Evolutionary conservation across 2,888 invertebrate genomes (phyloP).

Genomic region (Eristalinus sepulchralis): DNA sequence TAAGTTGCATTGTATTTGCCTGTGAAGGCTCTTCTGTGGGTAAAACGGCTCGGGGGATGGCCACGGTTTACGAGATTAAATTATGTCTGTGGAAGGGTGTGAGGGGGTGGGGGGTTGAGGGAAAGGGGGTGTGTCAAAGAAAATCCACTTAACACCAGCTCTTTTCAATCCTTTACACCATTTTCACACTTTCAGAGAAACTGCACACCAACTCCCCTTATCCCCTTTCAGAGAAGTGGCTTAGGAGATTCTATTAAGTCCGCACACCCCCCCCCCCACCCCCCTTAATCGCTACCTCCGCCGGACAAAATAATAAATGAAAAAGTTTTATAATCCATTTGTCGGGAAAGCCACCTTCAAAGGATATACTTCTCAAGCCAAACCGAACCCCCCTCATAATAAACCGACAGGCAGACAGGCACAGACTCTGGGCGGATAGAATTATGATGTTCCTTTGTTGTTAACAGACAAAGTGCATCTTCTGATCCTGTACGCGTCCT

Average conservation of each 20-base stretch:
- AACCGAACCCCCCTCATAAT: background rate
- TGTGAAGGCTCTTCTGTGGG: background rate
- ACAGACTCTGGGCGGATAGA: background rate
- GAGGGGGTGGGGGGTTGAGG: too few species aligned
- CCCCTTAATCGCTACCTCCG: conserved; percentile 7
- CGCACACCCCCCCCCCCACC: background rate
- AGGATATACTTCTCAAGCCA: conserved; percentile 14
- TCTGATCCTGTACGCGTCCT: background rate
- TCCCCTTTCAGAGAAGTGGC: conserved; percentile 1
- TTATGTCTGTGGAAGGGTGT: too few species aligned
- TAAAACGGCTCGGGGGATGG: background rate
- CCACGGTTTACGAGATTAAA: background rate
- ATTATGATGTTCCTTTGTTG: conserved; percentile 21
- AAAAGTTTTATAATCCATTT: conserved; percentile 56
- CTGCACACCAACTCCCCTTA: background rate
- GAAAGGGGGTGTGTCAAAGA: too few species aligned
- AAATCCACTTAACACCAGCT: background rate
- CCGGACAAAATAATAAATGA: conserved; percentile 41
- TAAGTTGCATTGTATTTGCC: conserved; percentile 13
- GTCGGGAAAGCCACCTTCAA: conserved; percentile 15
- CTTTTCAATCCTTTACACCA: background rate
- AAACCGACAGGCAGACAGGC: background rate
- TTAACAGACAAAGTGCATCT: conserved; percentile 34
- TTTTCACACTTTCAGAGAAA: background rate
- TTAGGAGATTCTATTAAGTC: conserved; percentile 34